Evolutionary conservation across 1,140 invertebrate species (phyloP).

Genomic region (Plectrocnemia conspersa): DNA sequence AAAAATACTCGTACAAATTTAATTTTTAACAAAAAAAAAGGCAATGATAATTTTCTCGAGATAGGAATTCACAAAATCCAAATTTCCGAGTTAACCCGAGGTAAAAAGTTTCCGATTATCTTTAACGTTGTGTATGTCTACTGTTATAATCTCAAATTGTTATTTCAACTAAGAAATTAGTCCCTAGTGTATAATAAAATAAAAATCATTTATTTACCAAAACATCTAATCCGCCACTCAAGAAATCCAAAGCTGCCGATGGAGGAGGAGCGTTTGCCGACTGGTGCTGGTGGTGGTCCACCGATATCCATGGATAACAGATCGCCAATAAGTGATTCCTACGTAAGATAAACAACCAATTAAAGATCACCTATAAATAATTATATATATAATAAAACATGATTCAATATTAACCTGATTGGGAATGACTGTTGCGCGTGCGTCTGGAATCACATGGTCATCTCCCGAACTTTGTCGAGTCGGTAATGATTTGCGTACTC

Average conservation of each 20-base stretch:
- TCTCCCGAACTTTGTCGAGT: conserved; percentile 51
- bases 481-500: conserved; percentile 63
- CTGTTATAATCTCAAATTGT: too few species aligned
- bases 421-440: conserved; percentile 68
- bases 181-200: conserved; percentile 50
- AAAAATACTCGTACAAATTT: too few species aligned
- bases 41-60: too few species aligned
- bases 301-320: conserved; percentile 94
- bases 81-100: too few species aligned
- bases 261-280: conserved; percentile 51
- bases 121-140: too few species aligned
- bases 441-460: conserved; percentile 39
- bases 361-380: background rate
- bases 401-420: conserved; percentile 44
- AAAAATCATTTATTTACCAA: conserved; percentile 48
- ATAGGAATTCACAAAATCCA: too few species aligned
- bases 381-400: conserved; percentile 5
- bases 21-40: too few species aligned
- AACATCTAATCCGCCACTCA: conserved; percentile 79
- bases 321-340: conserved; percentile 96
- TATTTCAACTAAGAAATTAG: too few species aligned
- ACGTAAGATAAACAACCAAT: conserved; percentile 54
- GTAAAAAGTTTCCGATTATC: too few species aligned
- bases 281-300: conserved; percentile 51
- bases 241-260: conserved; percentile 62